Percentiles rank a stretch among this genome's conserved stretches.
These are phyloP conservation scores for Drosophila nannoptera DNA, from an alignment of 1,140 invertebrate genomes.

Conservation along the genomic window DNA sequence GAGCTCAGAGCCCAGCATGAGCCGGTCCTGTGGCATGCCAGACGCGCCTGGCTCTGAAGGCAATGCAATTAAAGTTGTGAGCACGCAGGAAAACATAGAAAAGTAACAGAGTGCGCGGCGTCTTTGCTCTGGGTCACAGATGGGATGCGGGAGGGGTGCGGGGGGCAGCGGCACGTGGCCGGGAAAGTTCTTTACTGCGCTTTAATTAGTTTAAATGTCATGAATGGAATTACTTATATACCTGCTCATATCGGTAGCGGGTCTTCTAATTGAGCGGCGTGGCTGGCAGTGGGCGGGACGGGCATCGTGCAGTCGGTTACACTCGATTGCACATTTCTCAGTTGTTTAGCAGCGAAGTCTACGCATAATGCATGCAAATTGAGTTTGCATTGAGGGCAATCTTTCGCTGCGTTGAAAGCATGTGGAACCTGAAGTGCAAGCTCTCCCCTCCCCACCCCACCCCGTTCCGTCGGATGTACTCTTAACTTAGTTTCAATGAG, in stretches of 20 bases:
- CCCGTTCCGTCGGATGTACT: background rate
- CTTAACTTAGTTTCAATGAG: background rate
- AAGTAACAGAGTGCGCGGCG: conserved; percentile 13
- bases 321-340: background rate
- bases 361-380: conserved; percentile 59
- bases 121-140: background rate
- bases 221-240: background rate
- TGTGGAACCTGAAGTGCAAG: too few species aligned
- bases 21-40: conserved; percentile 15
- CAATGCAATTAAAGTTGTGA: conserved; percentile 57
- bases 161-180: conserved; percentile 2
- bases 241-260: background rate
- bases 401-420: conserved; percentile 2
- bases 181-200: conserved; percentile 17
- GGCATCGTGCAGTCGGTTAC: background rate
- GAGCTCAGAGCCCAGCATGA: conserved; percentile 3
- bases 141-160: conserved; percentile 4
- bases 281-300: background rate
- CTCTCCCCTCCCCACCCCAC: too few species aligned
- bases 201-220: conserved; percentile 54
- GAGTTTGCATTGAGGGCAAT: conserved; percentile 39
- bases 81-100: conserved; percentile 38
- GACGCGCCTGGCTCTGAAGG: conserved; percentile 40
- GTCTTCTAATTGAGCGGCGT: background rate
- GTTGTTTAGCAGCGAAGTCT: background rate